Percentiles rank a stretch among this genome's conserved stretches.
Evolutionary conservation across 2,888 invertebrate species (phyloP).

Genomic region (Digitonthophagus gazella): DNA sequence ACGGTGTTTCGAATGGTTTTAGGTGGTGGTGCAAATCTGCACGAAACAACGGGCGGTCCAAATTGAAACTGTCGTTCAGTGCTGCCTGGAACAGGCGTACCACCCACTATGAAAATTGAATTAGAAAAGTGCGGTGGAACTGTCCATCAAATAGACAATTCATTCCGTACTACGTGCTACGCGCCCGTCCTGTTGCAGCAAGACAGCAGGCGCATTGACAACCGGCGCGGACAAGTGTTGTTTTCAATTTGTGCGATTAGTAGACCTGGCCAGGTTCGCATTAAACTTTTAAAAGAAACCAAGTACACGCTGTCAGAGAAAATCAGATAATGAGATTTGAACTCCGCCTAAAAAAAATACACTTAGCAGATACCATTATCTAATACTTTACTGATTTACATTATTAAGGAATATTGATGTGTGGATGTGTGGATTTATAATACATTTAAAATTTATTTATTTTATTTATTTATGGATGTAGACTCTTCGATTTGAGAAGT

Average conservation of each 20-base stretch:
- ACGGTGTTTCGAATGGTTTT: background rate
- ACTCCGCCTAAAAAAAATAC: background rate
- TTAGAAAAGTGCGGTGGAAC: conserved; percentile 40
- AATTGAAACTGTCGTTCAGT: conserved; percentile 42
- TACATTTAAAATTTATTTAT: no score
- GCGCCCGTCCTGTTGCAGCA: background rate
- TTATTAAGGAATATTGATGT: no score
- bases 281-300: background rate
- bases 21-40: background rate
- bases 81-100: conserved; percentile 39
- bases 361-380: background rate
- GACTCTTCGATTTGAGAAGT: no score
- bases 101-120: conserved; percentile 41
- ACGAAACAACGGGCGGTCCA: conserved; percentile 23
- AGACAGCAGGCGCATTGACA: conserved; percentile 8
- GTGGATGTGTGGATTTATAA: no score
- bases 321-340: no score
- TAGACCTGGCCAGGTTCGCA: background rate
- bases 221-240: conserved; percentile 12
- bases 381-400: background rate
- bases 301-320: background rate
- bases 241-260: conserved; percentile 15
- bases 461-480: no score
- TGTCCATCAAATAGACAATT: conserved; percentile 36
- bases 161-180: conserved; percentile 20